Base-by-base conservation (phyloP, 64 coral and sea anemone genomes). In the Dendronephthya gigantea region DNA sequence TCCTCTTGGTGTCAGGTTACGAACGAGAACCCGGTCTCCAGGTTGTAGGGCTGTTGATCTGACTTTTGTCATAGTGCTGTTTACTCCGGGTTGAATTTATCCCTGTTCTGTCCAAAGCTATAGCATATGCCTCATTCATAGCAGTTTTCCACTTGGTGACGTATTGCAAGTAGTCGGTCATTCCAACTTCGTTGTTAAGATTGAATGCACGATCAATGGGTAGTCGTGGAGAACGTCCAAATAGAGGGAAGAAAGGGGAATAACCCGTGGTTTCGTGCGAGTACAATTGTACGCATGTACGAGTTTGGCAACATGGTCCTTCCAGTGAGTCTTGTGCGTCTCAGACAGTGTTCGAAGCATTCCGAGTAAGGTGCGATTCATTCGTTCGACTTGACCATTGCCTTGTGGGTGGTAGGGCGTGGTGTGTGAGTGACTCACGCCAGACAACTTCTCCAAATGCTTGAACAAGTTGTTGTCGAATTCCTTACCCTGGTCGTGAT, bases 221-320 rank as follows among this genome's bases (percentile, higher is more conserved):
- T 66, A 66, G 58, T n/a, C 58, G 58, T 66, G 58, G 58, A 22
- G 58, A 66, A 66, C 58, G 58, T n/a, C 58, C 58, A 66, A 66
- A 66, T 22, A 66, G 58, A 22, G 22, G 29, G 22, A 6, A 66
- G 58, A 66, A 66, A 5, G 58, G 58, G 19, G 14, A 66, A 66
- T 66, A 66, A 66, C 58, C 58, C 3, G 58, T 66, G 29, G 58
- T 30, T 66, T 66, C 58, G 58, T 66, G 58, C 58, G 19, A 22
- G 58, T 66, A 66, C 58, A 66, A 30, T 66, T 66, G 29, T 66
- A 66, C 2, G 58, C 58, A 66, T 66, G 58, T 66, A 66, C 58
- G 50, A 55, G 50, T 55, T 55, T 55, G n/a, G n/a, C n/a, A n/a
- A n/a, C n/a, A n/a, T n/a, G n/a, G n/a, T n/a, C n/a, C n/a, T n/a